Evolutionary conservation across 2,888 invertebrate species (phyloP).

Genomic region (Silvanus unidentatus): DNA sequence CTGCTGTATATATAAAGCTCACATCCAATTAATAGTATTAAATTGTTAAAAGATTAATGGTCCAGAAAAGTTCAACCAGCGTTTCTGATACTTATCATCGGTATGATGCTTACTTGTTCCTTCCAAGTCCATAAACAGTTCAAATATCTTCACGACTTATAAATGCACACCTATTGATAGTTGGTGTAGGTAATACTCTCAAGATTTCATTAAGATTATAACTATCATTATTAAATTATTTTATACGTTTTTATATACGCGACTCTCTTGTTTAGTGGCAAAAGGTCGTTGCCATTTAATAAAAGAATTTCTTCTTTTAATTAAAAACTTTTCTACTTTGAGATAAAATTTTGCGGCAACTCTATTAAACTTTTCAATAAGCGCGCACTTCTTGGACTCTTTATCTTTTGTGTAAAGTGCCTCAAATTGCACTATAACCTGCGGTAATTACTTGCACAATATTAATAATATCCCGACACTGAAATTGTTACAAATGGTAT

Average conservation of each 20-base stretch:
- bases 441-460: too few species aligned
- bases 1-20: constrained; percentile 11
- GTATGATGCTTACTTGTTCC: not conserved
- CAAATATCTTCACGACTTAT: constrained; percentile 5
- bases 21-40: constrained; percentile 23
- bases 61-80: constrained; percentile 10
- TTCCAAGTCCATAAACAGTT: not conserved
- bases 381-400: too few species aligned
- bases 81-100: not conserved
- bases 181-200: not conserved
- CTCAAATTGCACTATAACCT: too few species aligned
- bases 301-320: too few species aligned
- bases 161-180: not conserved
- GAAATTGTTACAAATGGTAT: too few species aligned
- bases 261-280: too few species aligned
- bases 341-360: too few species aligned
- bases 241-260: not conserved
- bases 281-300: too few species aligned
- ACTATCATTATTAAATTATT: constrained; percentile 5
- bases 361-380: too few species aligned
- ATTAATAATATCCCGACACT: too few species aligned
- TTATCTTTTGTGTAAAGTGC: too few species aligned
- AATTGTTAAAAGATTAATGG: constrained; percentile 13
- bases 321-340: too few species aligned
- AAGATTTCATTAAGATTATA: constrained; percentile 5